phyloP scores from a whole-genome alignment of 2,113 vertebrate genomes.

The Panurus biarmicus region DNA sequence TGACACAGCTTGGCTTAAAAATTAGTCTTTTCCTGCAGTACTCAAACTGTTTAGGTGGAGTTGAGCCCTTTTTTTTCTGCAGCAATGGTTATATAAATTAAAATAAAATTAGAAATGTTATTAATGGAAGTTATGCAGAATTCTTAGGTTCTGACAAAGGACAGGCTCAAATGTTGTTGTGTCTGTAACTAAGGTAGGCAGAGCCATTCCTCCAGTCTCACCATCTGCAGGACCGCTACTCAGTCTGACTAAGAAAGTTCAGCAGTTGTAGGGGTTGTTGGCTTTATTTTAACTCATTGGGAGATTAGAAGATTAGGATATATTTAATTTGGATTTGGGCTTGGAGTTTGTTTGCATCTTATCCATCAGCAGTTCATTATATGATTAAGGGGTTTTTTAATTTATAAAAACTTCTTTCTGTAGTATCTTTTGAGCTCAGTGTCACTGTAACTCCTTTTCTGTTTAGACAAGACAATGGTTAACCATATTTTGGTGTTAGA shows the following conservation, averaged over 20 bases:
- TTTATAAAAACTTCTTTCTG: not conserved
- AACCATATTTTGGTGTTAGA: not conserved
- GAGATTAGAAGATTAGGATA: not conserved
- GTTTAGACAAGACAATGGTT: not conserved
- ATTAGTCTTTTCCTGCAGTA: not conserved
- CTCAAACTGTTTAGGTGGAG: not conserved
- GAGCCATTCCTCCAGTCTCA: not conserved
- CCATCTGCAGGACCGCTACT: not conserved
- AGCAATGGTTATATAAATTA: not conserved
- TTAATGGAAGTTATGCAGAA: not conserved
- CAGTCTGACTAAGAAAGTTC: not conserved
- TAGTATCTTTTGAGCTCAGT: not conserved
- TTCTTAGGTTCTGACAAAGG: not conserved
- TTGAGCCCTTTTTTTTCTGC: not conserved
- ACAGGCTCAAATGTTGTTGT: not conserved
- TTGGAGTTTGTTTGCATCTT: not conserved
- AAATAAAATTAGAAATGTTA: conserved; percentile 9
- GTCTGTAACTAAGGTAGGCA: not conserved
- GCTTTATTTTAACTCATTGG: not conserved
- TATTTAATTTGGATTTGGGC: not conserved
- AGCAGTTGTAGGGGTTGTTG: not conserved
- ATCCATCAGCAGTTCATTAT: not conserved
- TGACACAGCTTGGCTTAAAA: not conserved
- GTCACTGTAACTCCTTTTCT: not conserved
- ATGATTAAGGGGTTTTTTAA: not conserved